Evolutionary conservation across 2,888 invertebrate genomes (phyloP).

Genomic region (Tenthredo amoena): DNA sequence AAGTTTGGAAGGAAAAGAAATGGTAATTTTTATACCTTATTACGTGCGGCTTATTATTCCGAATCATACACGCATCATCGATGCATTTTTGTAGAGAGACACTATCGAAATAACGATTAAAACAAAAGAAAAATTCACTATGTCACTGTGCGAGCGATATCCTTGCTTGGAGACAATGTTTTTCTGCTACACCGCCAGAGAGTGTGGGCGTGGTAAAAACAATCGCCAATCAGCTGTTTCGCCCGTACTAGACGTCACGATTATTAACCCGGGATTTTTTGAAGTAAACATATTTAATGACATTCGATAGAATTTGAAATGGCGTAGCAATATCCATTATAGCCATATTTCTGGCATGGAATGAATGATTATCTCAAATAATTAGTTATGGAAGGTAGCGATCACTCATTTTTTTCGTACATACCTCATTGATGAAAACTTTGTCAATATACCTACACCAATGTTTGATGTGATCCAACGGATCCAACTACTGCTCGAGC

Average conservation of each 20-base stretch:
- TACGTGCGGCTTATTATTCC: neutral
- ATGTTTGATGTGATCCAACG: neutral
- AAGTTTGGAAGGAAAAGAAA: neutral
- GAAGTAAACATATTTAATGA: neutral
- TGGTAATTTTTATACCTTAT: neutral
- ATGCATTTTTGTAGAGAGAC: slow-evolving; percentile 21
- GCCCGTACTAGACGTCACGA: neutral
- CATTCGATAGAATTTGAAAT: neutral
- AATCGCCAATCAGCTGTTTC: slow-evolving; percentile 53
- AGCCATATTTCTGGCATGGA: neutral
- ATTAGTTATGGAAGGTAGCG: neutral
- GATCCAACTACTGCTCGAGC: neutral
- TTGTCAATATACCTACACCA: neutral
- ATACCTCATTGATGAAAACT: neutral
- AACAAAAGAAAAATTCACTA: slow-evolving; percentile 49
- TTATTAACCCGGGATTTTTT: slow-evolving; percentile 8
- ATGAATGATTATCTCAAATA: neutral
- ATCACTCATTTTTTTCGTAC: neutral
- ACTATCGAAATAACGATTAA: slow-evolving; percentile 48
- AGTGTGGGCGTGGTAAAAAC: slow-evolving; percentile 54
- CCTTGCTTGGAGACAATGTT: slow-evolving; percentile 29
- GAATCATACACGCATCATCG: neutral
- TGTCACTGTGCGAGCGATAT: slow-evolving; percentile 29
- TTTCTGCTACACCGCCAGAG: slow-evolving; percentile 51
- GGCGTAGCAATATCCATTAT: neutral